These are phyloP conservation scores for Muscina levida DNA, from an alignment of 2,888 invertebrate genomes.

Conservation along the genomic window DNA sequence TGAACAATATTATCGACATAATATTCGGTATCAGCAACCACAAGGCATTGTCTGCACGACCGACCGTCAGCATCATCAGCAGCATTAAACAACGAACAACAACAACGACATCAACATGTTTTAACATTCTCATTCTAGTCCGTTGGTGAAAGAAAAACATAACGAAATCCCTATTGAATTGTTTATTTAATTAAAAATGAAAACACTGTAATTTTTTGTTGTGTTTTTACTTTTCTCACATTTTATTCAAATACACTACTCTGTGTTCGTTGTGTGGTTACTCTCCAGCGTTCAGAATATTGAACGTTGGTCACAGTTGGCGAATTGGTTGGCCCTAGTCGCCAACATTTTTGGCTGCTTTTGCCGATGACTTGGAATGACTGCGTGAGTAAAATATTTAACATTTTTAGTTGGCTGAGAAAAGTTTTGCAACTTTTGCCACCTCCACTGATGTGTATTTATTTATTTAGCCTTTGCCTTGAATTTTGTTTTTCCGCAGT, in stretches of 20 bases:
- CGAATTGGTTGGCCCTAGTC: not conserved
- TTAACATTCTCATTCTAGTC: too few relatives aligned
- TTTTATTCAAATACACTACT: constrained; percentile 11
- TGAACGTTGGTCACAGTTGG: not conserved
- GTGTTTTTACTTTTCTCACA: constrained; percentile 9
- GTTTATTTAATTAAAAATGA: constrained; percentile 69
- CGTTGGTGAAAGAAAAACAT: not conserved
- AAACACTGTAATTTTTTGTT: constrained; percentile 56
- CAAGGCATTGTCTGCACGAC: too few relatives aligned
- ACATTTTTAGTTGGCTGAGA: not conserved
- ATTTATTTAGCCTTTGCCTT: not conserved
- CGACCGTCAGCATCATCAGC: not conserved
- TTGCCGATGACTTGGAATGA: not conserved
- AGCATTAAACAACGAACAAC: not conserved
- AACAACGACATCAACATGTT: not conserved
- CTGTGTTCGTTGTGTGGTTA: too few relatives aligned
- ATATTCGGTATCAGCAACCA: not conserved
- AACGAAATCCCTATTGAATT: constrained; percentile 62
- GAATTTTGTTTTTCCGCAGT: not conserved
- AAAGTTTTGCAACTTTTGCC: not conserved
- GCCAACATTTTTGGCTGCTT: not conserved
- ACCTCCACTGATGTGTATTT: not conserved
- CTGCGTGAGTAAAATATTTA: not conserved
- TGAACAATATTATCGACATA: not conserved
- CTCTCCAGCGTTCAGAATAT: too few relatives aligned